These are phyloP conservation scores for Solenodon paradoxus DNA, from an alignment of 2,113 vertebrate species.

Conservation along the genomic window DNA sequence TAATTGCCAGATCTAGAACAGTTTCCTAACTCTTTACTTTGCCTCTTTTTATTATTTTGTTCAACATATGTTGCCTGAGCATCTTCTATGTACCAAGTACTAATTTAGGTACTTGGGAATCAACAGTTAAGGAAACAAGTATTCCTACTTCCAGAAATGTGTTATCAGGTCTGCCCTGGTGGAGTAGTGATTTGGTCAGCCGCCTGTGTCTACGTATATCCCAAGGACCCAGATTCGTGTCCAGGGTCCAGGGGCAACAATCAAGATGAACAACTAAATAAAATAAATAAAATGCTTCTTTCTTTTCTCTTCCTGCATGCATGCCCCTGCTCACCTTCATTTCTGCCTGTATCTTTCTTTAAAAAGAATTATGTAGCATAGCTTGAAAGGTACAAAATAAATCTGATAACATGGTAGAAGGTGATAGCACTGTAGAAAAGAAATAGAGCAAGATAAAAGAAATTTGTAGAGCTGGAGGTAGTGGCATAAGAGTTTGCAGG, in stretches of 20 bases:
- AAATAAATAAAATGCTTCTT: too few species aligned
- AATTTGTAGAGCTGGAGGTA: background rate
- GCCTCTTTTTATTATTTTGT: background rate
- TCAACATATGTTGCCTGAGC: background rate
- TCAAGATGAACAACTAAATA: too few species aligned
- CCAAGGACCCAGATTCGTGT: too few species aligned
- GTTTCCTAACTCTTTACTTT: background rate
- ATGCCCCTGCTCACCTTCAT: too few species aligned
- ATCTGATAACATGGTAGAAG: background rate
- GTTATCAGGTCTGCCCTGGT: too few species aligned
- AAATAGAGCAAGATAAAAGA: background rate
- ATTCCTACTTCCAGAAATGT: background rate
- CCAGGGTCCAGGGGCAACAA: too few species aligned
- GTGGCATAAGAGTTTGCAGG: background rate
- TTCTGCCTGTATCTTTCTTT: too few species aligned
- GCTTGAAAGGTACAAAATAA: background rate
- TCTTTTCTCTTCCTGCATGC: too few species aligned
- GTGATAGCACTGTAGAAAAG: background rate
- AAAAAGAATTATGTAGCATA: too few species aligned
- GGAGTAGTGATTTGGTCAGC: too few species aligned
- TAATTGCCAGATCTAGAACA: background rate
- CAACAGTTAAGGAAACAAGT: background rate
- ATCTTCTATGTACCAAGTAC: background rate
- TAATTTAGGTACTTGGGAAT: background rate
- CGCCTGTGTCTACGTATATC: too few species aligned